Evolutionary conservation across 2,888 invertebrate genomes (phyloP).

Genomic region (Nemapogon koenigi): DNA sequence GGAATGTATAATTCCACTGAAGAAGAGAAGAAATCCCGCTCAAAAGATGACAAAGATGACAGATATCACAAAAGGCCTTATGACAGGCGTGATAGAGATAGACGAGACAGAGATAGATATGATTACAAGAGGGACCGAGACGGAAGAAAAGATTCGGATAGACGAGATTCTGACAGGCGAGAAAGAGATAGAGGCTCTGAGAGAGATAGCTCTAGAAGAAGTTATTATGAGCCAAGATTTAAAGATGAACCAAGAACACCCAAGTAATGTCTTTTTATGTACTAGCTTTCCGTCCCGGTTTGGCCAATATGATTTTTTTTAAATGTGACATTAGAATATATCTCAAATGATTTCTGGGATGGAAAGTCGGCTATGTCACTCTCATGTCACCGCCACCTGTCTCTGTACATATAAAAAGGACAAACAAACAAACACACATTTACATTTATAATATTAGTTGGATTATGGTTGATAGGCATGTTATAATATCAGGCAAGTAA

Average conservation of each 20-base stretch:
- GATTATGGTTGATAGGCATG: too few species aligned
- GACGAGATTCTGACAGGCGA: slow-evolving; percentile 23
- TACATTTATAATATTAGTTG: too few species aligned
- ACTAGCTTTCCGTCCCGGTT: too few species aligned
- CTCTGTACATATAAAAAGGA: too few species aligned
- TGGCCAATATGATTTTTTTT: too few species aligned
- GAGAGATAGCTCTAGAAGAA: slow-evolving; percentile 49
- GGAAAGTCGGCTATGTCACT: too few species aligned
- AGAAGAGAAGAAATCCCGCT: slow-evolving; percentile 51
- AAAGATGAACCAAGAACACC: slow-evolving; percentile 90
- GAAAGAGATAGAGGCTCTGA: slow-evolving; percentile 20
- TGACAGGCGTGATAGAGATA: slow-evolving; percentile 27
- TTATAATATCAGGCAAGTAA: too few species aligned
- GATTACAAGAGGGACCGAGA: slow-evolving; percentile 31
- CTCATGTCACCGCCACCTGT: too few species aligned
- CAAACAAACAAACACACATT: too few species aligned
- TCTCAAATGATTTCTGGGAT: too few species aligned
- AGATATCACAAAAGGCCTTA: slow-evolving; percentile 30
- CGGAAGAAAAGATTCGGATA: slow-evolving; percentile 29
- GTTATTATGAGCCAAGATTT: slow-evolving; percentile 69
- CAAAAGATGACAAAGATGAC: slow-evolving; percentile 44
- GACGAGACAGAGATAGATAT: slow-evolving; percentile 24
- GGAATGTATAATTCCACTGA: slow-evolving; percentile 75
- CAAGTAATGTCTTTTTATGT: too few species aligned
- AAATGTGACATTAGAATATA: too few species aligned